phyloP scores from a whole-genome alignment of 2,113 vertebrate genomes.

The Apaloderma vittatum region DNA sequence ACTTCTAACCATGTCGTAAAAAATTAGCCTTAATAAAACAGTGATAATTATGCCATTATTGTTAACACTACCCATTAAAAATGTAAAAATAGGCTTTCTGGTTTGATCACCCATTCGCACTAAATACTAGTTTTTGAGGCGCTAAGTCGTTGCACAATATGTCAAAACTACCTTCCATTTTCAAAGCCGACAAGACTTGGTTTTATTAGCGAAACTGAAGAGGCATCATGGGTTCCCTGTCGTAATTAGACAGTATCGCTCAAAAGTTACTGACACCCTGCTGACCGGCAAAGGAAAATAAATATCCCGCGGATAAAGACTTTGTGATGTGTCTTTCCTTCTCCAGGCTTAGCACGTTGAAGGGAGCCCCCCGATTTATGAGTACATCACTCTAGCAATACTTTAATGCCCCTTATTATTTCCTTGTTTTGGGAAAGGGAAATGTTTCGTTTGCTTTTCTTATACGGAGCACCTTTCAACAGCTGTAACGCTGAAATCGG shows the following conservation, averaged over 20 bases:
- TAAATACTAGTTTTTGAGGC: neutral
- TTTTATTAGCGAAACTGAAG: neutral
- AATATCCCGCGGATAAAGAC: neutral
- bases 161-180: neutral
- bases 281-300: neutral
- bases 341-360: neutral
- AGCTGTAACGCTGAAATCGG: neutral
- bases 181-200: neutral
- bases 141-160: fast-evolving
- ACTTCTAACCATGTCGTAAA: constrained; percentile 59
- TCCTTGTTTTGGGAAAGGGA: neutral
- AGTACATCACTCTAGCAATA: neutral
- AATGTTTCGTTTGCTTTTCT: neutral
- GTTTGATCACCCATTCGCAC: neutral
- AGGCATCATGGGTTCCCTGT: neutral
- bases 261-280: neutral
- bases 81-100: constrained; percentile 40
- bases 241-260: neutral
- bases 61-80: constrained; percentile 65
- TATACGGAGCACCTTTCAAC: neutral
- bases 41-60: constrained; percentile 69
- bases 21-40: constrained; percentile 73
- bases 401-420: neutral
- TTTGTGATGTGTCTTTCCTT: neutral
- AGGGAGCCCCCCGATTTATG: neutral